A percentile compares a stretch with the other conserved stretches of the same genome.
phyloP scores from a whole-genome alignment of 2,888 invertebrate genomes.

The Catocala fraxini region DNA sequence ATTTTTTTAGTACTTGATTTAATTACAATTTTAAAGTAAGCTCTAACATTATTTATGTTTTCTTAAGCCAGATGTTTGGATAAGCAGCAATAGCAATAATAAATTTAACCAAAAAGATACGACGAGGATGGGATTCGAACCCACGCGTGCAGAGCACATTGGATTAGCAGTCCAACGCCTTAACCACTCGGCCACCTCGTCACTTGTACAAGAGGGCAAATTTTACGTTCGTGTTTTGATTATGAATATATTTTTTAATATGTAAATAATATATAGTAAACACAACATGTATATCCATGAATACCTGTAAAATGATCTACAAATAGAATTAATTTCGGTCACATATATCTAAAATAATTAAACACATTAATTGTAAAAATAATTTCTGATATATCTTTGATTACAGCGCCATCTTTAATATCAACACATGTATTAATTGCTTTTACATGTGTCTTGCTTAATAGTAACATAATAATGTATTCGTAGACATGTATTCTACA shows the following conservation, averaged over 20 bases:
- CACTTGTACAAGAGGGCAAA: slow-evolving; percentile 61
- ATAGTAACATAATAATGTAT: no score
- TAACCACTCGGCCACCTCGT: slow-evolving; percentile 96
- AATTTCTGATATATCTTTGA: neutral
- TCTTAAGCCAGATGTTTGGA: no score
- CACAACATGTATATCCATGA: neutral
- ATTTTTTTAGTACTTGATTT: no score
- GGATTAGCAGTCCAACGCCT: slow-evolving; percentile 96
- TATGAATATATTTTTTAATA: neutral
- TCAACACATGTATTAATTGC: neutral
- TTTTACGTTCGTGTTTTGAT: slow-evolving; percentile 49
- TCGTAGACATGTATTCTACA: no score
- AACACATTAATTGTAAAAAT: no score
- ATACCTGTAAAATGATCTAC: neutral
- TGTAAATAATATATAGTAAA: neutral
- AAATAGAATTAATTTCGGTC: neutral
- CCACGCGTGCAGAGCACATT: slow-evolving; percentile 95
- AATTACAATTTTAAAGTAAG: no score
- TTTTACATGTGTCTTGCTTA: no score
- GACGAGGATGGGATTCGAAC: slow-evolving; percentile 95
- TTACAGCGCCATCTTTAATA: slow-evolving; percentile 36
- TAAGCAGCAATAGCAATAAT: neutral
- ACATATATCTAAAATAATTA: neutral
- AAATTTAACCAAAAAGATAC: slow-evolving; percentile 62
- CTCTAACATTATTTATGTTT: no score